Evolutionary conservation across 1,140 invertebrate genomes (phyloP).

Genomic region (Platyscapa corneri): DNA sequence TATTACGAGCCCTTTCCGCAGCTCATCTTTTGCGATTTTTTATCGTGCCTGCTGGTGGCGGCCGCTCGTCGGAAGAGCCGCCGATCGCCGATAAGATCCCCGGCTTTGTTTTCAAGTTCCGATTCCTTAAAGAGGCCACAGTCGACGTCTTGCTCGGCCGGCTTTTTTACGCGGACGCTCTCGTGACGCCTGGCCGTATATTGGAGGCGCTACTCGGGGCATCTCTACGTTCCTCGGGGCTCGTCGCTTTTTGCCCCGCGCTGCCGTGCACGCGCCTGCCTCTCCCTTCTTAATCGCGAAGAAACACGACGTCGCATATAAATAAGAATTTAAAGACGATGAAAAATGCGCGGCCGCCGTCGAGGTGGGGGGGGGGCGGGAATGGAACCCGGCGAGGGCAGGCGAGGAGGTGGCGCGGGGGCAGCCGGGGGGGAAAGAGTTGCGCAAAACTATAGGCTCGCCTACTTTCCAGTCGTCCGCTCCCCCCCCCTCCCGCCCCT

Average conservation of each 20-base stretch:
- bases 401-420: neutral
- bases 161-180: neutral
- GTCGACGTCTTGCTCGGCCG: neutral
- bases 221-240: slow-evolving; percentile 16
- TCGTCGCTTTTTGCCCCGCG: neutral
- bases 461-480: slow-evolving; percentile 53
- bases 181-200: slow-evolving; percentile 32
- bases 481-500: neutral
- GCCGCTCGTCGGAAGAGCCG: neutral
- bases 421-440: slow-evolving; percentile 53
- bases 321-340: slow-evolving; percentile 74
- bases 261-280: slow-evolving; percentile 34
- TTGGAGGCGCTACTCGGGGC: neutral
- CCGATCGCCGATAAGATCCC: slow-evolving; percentile 26
- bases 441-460: slow-evolving; percentile 66
- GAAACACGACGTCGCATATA: slow-evolving; percentile 71
- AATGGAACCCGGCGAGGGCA: too few relatives aligned
- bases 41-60: neutral
- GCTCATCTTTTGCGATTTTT: slow-evolving; percentile 28
- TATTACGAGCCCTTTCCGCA: slow-evolving; percentile 28
- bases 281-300: slow-evolving; percentile 63
- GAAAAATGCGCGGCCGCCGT: slow-evolving; percentile 70
- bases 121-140: neutral
- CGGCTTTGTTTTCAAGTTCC: slow-evolving; percentile 4
- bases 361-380: neutral